Conservation (phyloP, 2,797 vertebrate genomes). For the Cynodonichthys magdalenae region DNA sequence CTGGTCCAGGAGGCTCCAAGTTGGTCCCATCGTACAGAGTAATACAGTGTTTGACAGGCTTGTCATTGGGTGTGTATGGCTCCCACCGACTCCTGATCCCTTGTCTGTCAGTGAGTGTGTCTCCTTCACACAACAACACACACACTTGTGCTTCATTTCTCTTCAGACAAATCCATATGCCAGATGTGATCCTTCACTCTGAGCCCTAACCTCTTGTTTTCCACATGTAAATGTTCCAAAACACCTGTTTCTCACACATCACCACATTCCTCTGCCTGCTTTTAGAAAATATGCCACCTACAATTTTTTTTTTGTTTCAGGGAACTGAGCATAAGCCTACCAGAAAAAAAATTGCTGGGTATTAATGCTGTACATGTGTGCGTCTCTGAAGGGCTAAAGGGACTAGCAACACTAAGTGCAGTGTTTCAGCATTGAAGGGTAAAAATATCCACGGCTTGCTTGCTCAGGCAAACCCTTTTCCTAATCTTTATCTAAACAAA, state of each 20-base stretch:
- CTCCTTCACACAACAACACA: conserved; percentile 43
- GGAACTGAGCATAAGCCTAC: neutral
- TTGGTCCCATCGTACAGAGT: conserved; percentile 55
- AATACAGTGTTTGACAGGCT: conserved; percentile 55
- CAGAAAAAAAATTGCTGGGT: conserved; percentile 10
- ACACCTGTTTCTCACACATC: conserved; percentile 70
- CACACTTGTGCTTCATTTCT: conserved; percentile 30
- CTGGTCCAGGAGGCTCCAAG: conserved; percentile 53
- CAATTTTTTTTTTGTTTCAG: conserved; percentile 33
- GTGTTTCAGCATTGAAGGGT: conserved; percentile 29
- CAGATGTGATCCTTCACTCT: conserved; percentile 74
- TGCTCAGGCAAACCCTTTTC: conserved; percentile 38
- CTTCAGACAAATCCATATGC: conserved; percentile 43
- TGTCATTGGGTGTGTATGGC: conserved; percentile 48
- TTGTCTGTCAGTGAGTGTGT: conserved; percentile 21
- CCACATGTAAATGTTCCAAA: conserved; percentile 47
- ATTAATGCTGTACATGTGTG: conserved; percentile 17
- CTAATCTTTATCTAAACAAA: conserved; percentile 64
- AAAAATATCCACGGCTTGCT: conserved; percentile 55
- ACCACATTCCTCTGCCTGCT: conserved; percentile 31
- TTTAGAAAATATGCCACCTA: neutral
- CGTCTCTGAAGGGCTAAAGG: conserved; percentile 1
- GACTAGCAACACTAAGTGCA: conserved; percentile 2
- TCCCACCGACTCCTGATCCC: conserved; percentile 44
- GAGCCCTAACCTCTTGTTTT: conserved; percentile 51